These are phyloP conservation scores for Saguinus imperator DNA, from an alignment of 2,113 vertebrate genomes.

Conservation along the genomic window DNA sequence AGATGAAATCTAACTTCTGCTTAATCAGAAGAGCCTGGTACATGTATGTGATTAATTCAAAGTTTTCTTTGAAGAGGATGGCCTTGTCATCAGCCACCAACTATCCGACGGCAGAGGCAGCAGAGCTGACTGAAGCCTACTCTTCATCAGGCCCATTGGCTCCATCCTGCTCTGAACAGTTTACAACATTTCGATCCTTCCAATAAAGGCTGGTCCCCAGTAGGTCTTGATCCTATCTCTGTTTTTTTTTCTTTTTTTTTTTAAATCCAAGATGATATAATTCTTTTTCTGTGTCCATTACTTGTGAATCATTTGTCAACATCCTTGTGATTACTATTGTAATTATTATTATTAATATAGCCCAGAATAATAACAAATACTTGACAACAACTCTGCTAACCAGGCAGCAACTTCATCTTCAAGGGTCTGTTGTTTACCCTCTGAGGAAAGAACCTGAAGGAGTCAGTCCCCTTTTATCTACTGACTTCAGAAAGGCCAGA, in stretches of 20 bases:
- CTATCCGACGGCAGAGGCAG: neutral
- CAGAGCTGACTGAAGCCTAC: neutral
- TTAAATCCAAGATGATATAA: neutral
- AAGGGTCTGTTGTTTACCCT: neutral
- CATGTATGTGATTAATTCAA: neutral
- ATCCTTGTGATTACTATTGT: neutral
- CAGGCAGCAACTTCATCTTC: constrained; percentile 12
- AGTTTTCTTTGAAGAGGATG: neutral
- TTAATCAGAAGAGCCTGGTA: neutral
- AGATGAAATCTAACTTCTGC: constrained; percentile 13
- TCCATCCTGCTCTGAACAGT: neutral
- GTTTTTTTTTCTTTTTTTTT: neutral
- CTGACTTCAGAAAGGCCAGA: neutral
- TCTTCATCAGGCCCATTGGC: neutral
- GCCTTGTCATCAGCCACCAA: neutral
- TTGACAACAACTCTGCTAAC: neutral
- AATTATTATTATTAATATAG: neutral
- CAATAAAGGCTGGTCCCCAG: neutral
- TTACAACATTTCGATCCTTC: neutral
- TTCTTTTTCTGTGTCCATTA: neutral
- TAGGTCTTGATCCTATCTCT: neutral
- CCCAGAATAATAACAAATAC: constrained; percentile 16
- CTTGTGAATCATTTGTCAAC: neutral
- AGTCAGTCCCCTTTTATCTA: neutral
- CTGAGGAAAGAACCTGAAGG: neutral